Evolutionary conservation across 37 sponge, comb jelly and placozoan species (phyloP), one percentile per base, ranked within the genome.

Genomic region (Amphimedon queenslandica): DNA sequence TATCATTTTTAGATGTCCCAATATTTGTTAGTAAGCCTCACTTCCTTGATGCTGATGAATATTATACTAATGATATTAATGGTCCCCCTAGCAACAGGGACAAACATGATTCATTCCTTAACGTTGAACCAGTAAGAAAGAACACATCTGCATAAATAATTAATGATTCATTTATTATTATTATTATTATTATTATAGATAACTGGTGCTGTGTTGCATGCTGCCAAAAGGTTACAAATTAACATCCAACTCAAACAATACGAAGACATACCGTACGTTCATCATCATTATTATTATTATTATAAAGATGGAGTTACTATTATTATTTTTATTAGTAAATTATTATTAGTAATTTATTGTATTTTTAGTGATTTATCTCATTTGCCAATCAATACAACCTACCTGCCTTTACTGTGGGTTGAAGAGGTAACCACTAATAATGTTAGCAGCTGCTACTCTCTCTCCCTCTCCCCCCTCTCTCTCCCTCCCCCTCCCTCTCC

Each of bases 1-100:
- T 25, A 16, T 42, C 69, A 33, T 63, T 40, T 25, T 8, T 53
- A 69, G 76, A 82, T 74, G 74, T 75, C 16, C 97, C 97, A 5
- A 65, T 96, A 11, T 92, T 92, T 74, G 85, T 71, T 4, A 90
- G 91, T 38, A 93, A 90, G 65, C 97, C 97, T 2, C 88, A 90
- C 68, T 96, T 93, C 73, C 75, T 93, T 35, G 88, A 87, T 71
- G 91, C 91, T 27, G 97, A 96, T 38, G 64, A 78, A 3, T 18
- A 8, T 18, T 47, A 47, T 13, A 18, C 13, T 18, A 41, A 65
- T 6, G 84, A 87, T 57, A 75, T 90, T 3, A 65, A 76, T 28
- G 95, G 91, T 21, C 3, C 20, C 2, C 27, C 72, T n/a, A 88
- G 88, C 0, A 58, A 84, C 43, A 30, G 68, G 40, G 5, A 36